Percentiles rank a stretch among this genome's conserved stretches.
Evolutionary conservation across 2,888 invertebrate species (phyloP).

Genomic region (Nyleta sp.): DNA sequence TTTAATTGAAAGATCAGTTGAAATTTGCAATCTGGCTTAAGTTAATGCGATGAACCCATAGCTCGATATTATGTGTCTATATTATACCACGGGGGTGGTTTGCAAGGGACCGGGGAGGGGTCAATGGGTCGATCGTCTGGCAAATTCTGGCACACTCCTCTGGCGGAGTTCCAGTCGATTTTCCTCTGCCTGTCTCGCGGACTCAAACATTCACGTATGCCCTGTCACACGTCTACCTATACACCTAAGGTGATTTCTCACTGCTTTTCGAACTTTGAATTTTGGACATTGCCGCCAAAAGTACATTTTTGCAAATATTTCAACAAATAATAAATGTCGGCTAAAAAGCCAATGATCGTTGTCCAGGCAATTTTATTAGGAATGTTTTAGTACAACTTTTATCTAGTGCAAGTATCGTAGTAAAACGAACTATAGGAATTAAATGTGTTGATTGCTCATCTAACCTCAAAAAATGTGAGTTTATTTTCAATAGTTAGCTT

Average conservation of each 20-base stretch:
- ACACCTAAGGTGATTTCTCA: slow-evolving; percentile 16
- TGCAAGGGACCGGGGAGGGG: not conserved
- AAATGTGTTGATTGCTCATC: no score
- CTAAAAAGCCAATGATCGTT: no score
- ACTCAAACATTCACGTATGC: slow-evolving; percentile 33
- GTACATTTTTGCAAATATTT: no score
- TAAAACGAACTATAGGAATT: no score
- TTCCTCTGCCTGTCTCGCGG: slow-evolving; percentile 53
- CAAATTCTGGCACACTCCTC: slow-evolving; percentile 68
- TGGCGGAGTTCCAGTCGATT: slow-evolving; percentile 70
- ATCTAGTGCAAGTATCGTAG: no score
- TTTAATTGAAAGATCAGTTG: not conserved
- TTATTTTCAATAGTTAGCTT: no score
- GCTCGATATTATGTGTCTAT: slow-evolving; percentile 18
- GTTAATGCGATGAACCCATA: slow-evolving; percentile 20
- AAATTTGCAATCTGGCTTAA: not conserved
- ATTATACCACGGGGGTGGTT: slow-evolving; percentile 30
- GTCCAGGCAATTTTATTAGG: no score
- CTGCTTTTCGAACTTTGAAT: not conserved
- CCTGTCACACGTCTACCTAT: slow-evolving; percentile 30
- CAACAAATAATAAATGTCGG: no score
- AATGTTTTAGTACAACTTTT: no score
- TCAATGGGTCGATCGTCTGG: slow-evolving; percentile 58
- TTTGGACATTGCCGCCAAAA: no score
- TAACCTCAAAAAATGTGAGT: no score